Evolutionary conservation across 2,888 invertebrate species (phyloP).

Genomic region (Stenodera caucasica): DNA sequence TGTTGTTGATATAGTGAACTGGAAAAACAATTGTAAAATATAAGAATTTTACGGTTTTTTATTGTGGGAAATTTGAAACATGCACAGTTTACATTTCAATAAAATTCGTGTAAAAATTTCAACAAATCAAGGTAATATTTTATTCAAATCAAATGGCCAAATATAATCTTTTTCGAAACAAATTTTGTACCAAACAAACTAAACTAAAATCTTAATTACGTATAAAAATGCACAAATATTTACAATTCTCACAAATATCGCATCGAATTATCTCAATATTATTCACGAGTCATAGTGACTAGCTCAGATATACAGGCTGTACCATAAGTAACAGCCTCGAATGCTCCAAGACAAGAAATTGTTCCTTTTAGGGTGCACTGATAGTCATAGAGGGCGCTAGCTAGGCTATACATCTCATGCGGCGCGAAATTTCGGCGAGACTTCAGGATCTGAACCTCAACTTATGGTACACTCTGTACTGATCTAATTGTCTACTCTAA

Average conservation of each 20-base stretch:
- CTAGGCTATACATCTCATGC: too few species aligned
- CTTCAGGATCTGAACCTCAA: too few species aligned
- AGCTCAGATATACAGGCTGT: background rate
- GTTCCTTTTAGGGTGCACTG: too few species aligned
- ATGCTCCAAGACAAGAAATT: too few species aligned
- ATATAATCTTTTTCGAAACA: background rate
- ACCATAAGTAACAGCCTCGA: too few species aligned
- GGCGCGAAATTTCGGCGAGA: too few species aligned
- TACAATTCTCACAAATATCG: constrained; percentile 12
- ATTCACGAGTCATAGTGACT: too few species aligned
- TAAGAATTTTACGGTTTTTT: background rate
- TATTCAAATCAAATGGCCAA: background rate
- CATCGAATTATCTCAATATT: background rate
- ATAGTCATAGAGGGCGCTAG: too few species aligned
- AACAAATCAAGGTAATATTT: background rate
- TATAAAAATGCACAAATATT: constrained; percentile 26
- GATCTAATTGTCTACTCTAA: too few species aligned
- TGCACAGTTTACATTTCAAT: background rate
- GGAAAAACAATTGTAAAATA: constrained; percentile 34
- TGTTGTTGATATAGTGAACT: constrained; percentile 40
- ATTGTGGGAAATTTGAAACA: background rate
- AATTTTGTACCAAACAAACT: constrained; percentile 14
- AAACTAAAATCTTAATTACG: constrained; percentile 2
- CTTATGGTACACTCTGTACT: too few species aligned
- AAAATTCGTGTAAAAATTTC: too few species aligned